Evolutionary conservation across 1,140 invertebrate genomes (phyloP), one percentile per base, ranked within the genome.

Genomic region (Scaptomyza montana): DNA sequence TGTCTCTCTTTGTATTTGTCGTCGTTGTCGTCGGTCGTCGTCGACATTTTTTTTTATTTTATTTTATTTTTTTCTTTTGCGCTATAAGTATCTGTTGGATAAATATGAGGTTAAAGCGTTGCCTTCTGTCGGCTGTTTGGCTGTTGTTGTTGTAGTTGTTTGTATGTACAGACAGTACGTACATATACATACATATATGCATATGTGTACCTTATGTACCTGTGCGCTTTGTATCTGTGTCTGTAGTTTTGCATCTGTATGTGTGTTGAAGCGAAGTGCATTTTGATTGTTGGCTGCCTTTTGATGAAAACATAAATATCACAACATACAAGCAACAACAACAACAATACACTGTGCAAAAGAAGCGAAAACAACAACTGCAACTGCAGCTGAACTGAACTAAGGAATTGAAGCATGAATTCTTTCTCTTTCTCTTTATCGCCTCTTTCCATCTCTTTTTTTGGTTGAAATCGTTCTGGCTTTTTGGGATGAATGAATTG

Each of bases 81-180:
- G 69, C 74, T 80, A 86, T 86, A 86, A 90, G 89, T 90, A 90
- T 90, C 80, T 89, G 89, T 89, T 90, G 89, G 89, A 89, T 90
- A 91, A 91, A 90, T 90, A 90, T 90, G 89, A 90, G 89, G 89
- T 90, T 90, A 90, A 90, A 90, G 65, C 80, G 84, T 80, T 90
- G 87, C 81, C 79, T 89, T 79, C 77, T 90, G 80, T 75, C 63
- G 64, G 45, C n/a, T n/a, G n/a, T n/a, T 36, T 90, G 80, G 71
- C 63, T 60, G 45, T 36, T 60, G 47, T 66, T 90, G 76, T 63
- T 64, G 41, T 54, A 46, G 39, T 51, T 25, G 54, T 25, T 67
- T 59, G 54, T 46, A 30, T 55, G 12, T 13, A 50, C 7, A 28
- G 46, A 30, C 50, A 64, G 41, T 25, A 19, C 28, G 28, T 46